These are phyloP conservation scores for Piliocolobus tephrosceles DNA, from an alignment of 2,113 vertebrate genomes.

Conservation along the genomic window DNA sequence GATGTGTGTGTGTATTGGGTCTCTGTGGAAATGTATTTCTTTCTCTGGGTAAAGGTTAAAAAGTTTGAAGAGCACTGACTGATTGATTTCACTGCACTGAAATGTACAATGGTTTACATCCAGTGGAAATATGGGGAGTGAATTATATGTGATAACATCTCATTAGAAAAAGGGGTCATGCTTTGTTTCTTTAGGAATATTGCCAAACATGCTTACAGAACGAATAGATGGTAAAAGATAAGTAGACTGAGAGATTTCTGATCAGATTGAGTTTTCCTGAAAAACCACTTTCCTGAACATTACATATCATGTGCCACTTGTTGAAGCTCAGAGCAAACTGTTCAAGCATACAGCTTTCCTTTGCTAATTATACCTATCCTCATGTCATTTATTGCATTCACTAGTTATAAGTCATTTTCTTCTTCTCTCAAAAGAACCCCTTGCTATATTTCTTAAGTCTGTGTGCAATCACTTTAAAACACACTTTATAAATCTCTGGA, in stretches of 20 bases:
- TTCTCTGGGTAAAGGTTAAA: not conserved
- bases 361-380: not conserved
- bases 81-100: not conserved
- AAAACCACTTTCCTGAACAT: not conserved
- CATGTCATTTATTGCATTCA: not conserved
- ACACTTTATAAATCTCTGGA: slow-evolving; percentile 37
- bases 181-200: not conserved
- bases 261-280: not conserved
- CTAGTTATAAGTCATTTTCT: slow-evolving; percentile 12
- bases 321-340: not conserved
- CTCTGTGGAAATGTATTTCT: not conserved
- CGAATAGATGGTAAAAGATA: not conserved
- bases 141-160: not conserved
- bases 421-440: slow-evolving; percentile 6
- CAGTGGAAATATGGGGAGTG: not conserved
- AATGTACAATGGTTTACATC: not conserved
- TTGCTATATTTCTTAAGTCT: not conserved
- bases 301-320: not conserved
- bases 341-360: not conserved
- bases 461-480: slow-evolving; percentile 24
- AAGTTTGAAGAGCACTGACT: not conserved
- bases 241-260: not conserved
- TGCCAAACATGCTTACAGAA: not conserved
- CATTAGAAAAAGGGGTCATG: not conserved
- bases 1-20: not conserved